Percentiles rank a stretch among this genome's conserved stretches.
Evolutionary conservation across 2,888 invertebrate species (phyloP).

Genomic region (Macrophya annulata): DNA sequence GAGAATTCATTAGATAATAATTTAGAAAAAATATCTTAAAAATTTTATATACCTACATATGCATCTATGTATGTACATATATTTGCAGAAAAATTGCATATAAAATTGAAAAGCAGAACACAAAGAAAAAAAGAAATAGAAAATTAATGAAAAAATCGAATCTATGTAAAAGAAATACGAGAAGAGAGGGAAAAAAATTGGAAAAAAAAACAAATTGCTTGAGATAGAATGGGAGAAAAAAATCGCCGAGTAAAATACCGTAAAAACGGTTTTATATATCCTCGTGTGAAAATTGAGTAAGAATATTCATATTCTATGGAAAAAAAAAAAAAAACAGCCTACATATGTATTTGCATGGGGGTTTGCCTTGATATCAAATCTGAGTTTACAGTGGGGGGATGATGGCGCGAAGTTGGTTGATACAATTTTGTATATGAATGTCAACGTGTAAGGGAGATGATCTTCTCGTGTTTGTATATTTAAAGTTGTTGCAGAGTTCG

Average conservation of each 20-base stretch:
- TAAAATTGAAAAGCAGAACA: neutral
- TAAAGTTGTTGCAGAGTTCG: neutral
- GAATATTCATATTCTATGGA: neutral
- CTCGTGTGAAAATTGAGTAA: neutral
- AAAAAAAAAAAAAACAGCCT: neutral
- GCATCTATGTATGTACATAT: no score
- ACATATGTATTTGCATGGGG: neutral
- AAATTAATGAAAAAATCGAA: neutral
- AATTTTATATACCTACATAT: no score
- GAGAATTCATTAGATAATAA: no score
- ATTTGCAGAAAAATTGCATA: neutral
- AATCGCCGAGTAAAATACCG: neutral
- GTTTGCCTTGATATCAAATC: neutral
- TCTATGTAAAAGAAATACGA: no score
- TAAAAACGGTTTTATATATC: neutral
- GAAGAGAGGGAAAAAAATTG: no score
- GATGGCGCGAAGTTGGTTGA: neutral
- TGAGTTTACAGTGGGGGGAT: neutral
- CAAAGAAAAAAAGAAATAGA: neutral
- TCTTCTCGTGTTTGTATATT: neutral
- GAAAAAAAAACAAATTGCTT: no score
- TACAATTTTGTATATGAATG: constrained; percentile 42
- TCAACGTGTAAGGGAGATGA: constrained; percentile 12
- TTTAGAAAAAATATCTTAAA: neutral
- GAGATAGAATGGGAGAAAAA: neutral